Base-by-base conservation (phyloP, 2,888 invertebrate genomes). In the Sepiola atlantica region DNA sequence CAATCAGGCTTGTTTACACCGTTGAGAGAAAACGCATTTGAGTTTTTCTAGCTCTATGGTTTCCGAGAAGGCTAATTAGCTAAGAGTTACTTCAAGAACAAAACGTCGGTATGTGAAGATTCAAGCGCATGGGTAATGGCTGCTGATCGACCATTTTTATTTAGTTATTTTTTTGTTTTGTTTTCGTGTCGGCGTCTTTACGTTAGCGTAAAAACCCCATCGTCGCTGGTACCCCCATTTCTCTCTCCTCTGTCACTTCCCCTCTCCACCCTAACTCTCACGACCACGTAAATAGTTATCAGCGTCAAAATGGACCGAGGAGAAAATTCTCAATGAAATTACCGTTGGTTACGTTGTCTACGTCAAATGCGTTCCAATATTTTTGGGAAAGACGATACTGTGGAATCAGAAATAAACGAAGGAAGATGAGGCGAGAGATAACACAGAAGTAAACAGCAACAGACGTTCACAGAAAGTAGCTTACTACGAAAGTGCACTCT, bases 341-440 rank as follows among this genome's bases (percentile, higher is more conserved):
- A 16, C 77, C 77, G 77, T 77, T 77, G n/a, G n/a, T n/a, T 77
- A 77, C 77, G 77, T 77, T 77, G 45, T 45, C 32, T 77, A 77
- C 77, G 77, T 77, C 77, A 77, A 32, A 16, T n/a, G 16, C 77
- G 77, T 77, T 77, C 77, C 77, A n/a, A 12, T 14, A 32, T 45
- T 45, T n/a, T 77, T n/a, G 77, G n/a, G 77, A n/a, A 77, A 77
- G 77, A 77, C 32, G 77, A 77, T 77, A 77, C 77, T n/a, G n/a
- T 18, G n/a, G n/a, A 28, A 45, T 45, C 45, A 12, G n/a, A n/a
- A n/a, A n/a, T 28, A n/a, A n/a, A 28, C 28, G 28, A 28, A n/a
- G n/a, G 0, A n/a, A 77, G n/a, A 45, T 45, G 8, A 45, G n/a
- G n/a, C n/a, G n/a, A n/a, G n/a, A n/a, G n/a, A n/a, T n/a, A 45